Evolutionary conservation across 2,888 invertebrate genomes (phyloP), one percentile per base, ranked within the genome.

Genomic region (Sarcophaga caerulescens): DNA sequence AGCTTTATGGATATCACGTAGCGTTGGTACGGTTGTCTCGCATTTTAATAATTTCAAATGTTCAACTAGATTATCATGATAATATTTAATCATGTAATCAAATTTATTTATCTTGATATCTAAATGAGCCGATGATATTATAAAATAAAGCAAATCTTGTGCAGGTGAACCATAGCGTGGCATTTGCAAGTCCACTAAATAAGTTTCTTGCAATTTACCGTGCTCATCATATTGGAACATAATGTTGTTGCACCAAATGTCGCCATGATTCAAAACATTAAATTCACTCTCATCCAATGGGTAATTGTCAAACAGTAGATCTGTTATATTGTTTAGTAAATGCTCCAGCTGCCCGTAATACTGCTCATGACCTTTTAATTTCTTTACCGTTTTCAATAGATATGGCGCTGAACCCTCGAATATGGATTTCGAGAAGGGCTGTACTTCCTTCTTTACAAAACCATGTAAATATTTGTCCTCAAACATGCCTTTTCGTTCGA

Each of bases 231-330:
- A 89, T 19, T 88, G 82, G 68, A 92, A 91, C 90, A 91, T 90
- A 0, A 92, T 88, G 52, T 92, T 92, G 62, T 92, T 92, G 19
- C 90, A 89, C 92, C 92, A 92, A 75, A 89, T 89, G 66, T 92
- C 92, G 1, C 92, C 92, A 82, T 92, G 92, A 19, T 91, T 90
- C 5, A 93, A 85, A 3, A 91, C 91, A 81, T 90, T 90, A 17
- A 90, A 87, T 21, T 86, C 87, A 57, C 85, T 60, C 4, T 23
- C 21, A 65, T 75, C 57, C 6, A 60, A 25, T 0, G 47, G 12
- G 57, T 25, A 35, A 2, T 70, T 19, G 14, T 69, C 23, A 23
- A 10, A 70, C 10, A 75, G 1, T 1, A 35, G 6, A 2, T 79
- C 65, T 1, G 59, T 65, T 19, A 75, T 0, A 10, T 60, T 57